A percentile compares a stretch with the other conserved stretches of the same genome.
Conservation (phyloP, 2,797 vertebrate genomes). For the Mormyrops attenuatus region DNA sequence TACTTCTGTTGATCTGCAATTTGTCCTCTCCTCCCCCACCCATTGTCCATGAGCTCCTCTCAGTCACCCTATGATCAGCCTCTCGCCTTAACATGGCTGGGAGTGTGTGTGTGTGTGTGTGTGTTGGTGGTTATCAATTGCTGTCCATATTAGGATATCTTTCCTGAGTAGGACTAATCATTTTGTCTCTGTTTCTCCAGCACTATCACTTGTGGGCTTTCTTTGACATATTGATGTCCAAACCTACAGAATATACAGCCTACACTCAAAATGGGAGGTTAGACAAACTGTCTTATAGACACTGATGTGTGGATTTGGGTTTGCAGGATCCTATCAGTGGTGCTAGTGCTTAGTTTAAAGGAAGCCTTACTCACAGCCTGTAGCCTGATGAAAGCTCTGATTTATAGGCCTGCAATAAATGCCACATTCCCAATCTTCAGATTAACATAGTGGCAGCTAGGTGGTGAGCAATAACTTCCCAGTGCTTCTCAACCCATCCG, state of each 20-base stretch:
- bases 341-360: not conserved
- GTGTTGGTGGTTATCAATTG: not conserved
- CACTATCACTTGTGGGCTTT: not conserved
- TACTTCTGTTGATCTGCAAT: not conserved
- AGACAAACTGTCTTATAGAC: not conserved
- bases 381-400: constrained; percentile 12
- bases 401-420: constrained; percentile 18
- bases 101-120: not conserved
- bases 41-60: not conserved
- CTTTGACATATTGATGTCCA: not conserved
- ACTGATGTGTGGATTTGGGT: not conserved
- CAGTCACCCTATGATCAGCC: not conserved
- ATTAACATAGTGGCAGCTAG: constrained; percentile 14
- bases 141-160: not conserved
- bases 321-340: not conserved
- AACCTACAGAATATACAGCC: not conserved
- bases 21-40: not conserved
- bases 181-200: not conserved
- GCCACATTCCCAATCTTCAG: not conserved
- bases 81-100: not conserved
- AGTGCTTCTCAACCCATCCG: not conserved
- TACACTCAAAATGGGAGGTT: not conserved
- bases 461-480: constrained; percentile 5
- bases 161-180: not conserved
- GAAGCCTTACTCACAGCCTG: not conserved